A percentile compares a stretch with the other conserved stretches of the same genome.
Conservation (phyloP, 2,797 vertebrate genomes). For the Sebastes iracundus region DNA sequence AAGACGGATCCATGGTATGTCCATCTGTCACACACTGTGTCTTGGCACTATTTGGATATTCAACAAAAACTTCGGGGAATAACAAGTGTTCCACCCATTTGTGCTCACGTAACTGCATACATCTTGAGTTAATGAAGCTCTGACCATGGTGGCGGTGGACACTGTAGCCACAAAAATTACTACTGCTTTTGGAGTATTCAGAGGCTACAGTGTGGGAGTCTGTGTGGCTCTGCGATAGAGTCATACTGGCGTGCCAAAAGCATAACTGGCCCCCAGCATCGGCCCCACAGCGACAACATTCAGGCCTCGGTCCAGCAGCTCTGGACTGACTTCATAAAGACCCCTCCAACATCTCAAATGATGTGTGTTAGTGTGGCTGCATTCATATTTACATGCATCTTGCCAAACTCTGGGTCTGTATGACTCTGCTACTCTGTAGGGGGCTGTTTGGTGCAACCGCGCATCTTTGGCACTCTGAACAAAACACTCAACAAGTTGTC, state of each 20-base stretch:
- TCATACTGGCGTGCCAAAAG: slow-evolving; percentile 1
- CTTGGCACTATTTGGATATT: not conserved
- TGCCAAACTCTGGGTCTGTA: not conserved
- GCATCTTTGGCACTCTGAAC: slow-evolving; percentile 10
- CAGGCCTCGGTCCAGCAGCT: slow-evolving; percentile 27
- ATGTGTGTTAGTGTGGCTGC: slow-evolving; percentile 1
- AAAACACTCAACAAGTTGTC: slow-evolving; percentile 22
- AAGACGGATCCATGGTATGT: not conserved
- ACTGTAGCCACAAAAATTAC: not conserved
- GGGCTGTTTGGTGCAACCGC: not conserved
- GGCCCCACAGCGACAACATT: not conserved
- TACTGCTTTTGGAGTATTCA: not conserved
- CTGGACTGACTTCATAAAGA: slow-evolving; percentile 31
- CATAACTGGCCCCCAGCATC: slow-evolving; percentile 5
- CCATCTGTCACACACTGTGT: not conserved
- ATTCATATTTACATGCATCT: not conserved
- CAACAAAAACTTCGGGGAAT: not conserved
- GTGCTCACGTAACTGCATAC: not conserved
- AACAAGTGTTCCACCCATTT: not conserved
- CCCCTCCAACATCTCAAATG: not conserved
- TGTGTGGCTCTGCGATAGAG: slow-evolving; percentile 20
- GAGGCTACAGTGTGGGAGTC: not conserved
- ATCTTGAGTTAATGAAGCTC: not conserved
- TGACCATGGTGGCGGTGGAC: not conserved
- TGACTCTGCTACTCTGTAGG: not conserved